Percentiles rank a stretch among this genome's conserved stretches.
Evolutionary conservation across 2,888 invertebrate genomes (phyloP).

Genomic region (Drosophila kanekoi): DNA sequence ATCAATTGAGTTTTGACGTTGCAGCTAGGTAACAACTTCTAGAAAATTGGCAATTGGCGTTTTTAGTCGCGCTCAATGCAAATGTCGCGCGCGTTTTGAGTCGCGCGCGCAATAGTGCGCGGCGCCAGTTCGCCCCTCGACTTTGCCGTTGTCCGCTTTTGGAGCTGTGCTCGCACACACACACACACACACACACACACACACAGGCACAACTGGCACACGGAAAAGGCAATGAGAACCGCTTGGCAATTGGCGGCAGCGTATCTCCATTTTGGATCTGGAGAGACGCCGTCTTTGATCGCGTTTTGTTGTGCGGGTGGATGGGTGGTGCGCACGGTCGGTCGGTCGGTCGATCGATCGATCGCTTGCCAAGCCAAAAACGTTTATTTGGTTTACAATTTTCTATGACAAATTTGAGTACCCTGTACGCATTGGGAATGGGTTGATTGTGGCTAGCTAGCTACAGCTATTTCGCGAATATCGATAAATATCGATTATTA

Average conservation of each 20-base stretch:
- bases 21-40: constrained; percentile 9
- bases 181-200: constrained; percentile 25
- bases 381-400: not conserved
- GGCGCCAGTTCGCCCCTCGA: constrained; percentile 38
- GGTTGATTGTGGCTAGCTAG: too few species aligned
- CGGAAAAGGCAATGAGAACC: constrained; percentile 65
- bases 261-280: constrained; percentile 60
- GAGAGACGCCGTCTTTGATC: constrained; percentile 73
- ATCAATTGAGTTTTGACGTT: constrained; percentile 74
- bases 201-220: not conserved
- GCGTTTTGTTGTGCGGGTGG: constrained; percentile 71
- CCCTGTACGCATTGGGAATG: too few species aligned
- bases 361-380: constrained; percentile 48
- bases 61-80: constrained; percentile 51
- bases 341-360: not conserved
- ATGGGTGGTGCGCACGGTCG: constrained; percentile 24
- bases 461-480: not conserved
- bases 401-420: too few species aligned
- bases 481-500: not conserved
- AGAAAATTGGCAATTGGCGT: constrained; percentile 19
- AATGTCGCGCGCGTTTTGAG: constrained; percentile 52
- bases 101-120: constrained; percentile 23
- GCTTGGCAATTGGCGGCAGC: constrained; percentile 61
- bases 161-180: constrained; percentile 26
- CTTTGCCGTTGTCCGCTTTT: constrained; percentile 48